phyloP scores from a whole-genome alignment of 1,140 invertebrate species.

The Pseudobourletiella spinata region DNA sequence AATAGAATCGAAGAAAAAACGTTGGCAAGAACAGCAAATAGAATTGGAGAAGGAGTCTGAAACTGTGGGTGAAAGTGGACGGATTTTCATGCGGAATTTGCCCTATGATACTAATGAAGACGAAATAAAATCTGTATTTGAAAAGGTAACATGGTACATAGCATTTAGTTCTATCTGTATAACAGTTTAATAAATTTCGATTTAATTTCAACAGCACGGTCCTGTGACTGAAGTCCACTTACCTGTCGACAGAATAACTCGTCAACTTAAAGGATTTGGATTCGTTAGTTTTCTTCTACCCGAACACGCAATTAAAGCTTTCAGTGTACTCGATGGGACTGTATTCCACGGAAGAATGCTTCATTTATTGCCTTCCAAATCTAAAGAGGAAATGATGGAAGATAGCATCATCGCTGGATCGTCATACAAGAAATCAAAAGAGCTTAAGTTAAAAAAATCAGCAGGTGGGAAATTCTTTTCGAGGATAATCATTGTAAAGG shows the following conservation, averaged over 20 bases:
- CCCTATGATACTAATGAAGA: conserved; percentile 80
- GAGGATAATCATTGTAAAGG: too few species aligned
- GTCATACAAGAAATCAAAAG: conserved; percentile 79
- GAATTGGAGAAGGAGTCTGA: conserved; percentile 60
- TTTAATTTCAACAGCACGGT: conserved; percentile 50
- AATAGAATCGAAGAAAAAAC: conserved; percentile 38
- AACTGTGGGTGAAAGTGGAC: conserved; percentile 77
- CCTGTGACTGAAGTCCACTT: conserved; percentile 78
- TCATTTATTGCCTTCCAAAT: conserved; percentile 82
- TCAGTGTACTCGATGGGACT: conserved; percentile 75
- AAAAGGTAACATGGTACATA: conserved; percentile 54
- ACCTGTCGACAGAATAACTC: conserved; percentile 74
- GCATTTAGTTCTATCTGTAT: too few species aligned
- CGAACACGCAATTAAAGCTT: conserved; percentile 88
- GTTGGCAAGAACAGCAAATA: conserved; percentile 60
- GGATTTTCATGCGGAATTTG: conserved; percentile 91
- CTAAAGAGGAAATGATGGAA: conserved; percentile 44
- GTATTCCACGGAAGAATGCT: conserved; percentile 83
- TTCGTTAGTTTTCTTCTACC: conserved; percentile 88
- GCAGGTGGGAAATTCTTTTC: too few species aligned
- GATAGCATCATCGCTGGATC: conserved; percentile 36
- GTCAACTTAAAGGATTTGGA: conserved; percentile 88
- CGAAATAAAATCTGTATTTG: conserved; percentile 74
- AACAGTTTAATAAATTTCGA: too few species aligned
- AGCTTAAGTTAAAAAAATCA: conserved; percentile 62